Conservation (phyloP, 64 coral and sea anemone genomes). For the Anthopleura sola region DNA sequence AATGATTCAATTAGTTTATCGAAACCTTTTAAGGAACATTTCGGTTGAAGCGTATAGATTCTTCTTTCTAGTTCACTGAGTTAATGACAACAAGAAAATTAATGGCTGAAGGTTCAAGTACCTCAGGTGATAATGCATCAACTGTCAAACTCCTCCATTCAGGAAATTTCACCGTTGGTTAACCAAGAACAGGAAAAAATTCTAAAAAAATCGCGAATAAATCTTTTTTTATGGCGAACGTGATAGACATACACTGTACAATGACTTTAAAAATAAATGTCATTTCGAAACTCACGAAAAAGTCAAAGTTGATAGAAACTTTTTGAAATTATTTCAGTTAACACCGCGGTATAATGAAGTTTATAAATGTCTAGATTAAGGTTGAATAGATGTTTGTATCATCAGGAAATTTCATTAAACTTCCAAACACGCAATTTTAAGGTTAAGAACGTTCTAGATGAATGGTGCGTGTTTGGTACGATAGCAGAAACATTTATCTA, state of each 20-base stretch:
- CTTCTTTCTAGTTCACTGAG: neutral
- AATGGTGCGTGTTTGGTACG: neutral
- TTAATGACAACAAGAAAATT: neutral
- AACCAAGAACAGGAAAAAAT: neutral
- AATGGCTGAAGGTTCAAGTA: neutral
- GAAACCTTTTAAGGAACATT: conserved; percentile 1
- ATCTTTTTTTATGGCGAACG: neutral
- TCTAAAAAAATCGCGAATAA: neutral
- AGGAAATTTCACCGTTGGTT: neutral
- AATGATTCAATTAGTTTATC: neutral
- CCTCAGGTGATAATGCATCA: neutral
- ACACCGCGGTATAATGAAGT: too few species aligned
- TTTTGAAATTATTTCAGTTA: neutral
- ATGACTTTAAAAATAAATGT: neutral
- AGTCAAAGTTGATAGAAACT: neutral
- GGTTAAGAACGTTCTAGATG: neutral
- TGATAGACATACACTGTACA: neutral
- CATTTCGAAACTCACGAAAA: neutral
- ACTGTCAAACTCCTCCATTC: neutral
- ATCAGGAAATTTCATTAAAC: neutral
- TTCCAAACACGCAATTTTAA: neutral
- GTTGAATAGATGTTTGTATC: neutral
- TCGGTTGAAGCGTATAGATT: neutral
- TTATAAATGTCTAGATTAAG: neutral
- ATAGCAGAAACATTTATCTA: neutral